Evolutionary conservation across 2,113 vertebrate genomes (phyloP).

Genomic region (Alaudala cheleensis): DNA sequence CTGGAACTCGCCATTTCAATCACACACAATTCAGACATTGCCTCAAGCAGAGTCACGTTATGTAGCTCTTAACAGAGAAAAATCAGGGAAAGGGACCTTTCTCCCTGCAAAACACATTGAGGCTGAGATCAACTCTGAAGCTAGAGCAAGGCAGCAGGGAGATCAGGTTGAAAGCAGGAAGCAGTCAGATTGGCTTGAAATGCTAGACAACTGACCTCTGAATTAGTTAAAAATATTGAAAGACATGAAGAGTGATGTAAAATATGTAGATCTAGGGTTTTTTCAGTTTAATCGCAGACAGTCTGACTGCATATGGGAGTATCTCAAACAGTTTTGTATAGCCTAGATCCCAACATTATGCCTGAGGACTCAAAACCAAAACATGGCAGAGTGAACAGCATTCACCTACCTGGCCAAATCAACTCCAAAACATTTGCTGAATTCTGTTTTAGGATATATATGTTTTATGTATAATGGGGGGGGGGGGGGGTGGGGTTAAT

Average conservation of each 20-base stretch:
- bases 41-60: not conserved
- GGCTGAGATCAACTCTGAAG: not conserved
- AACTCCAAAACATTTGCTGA: not conserved
- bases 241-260: not conserved
- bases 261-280: not conserved
- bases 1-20: not conserved
- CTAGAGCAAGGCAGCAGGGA: not conserved
- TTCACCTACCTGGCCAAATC: not conserved
- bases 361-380: not conserved
- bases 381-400: not conserved
- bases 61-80: not conserved
- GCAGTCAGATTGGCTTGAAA: not conserved
- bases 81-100: not conserved
- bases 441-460: not conserved
- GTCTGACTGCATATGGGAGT: not conserved
- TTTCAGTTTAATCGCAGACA: not conserved
- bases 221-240: not conserved
- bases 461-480: too few species aligned
- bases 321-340: not conserved
- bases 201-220: not conserved
- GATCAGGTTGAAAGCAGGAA: not conserved
- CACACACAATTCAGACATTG: not conserved
- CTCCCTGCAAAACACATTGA: fast-evolving
- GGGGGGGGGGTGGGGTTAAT: fast-evolving
- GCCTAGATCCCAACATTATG: not conserved